A percentile compares a stretch with the other conserved stretches of the same genome.
Conservation (phyloP, 2,113 vertebrate genomes). For the Aramus guarauna region DNA sequence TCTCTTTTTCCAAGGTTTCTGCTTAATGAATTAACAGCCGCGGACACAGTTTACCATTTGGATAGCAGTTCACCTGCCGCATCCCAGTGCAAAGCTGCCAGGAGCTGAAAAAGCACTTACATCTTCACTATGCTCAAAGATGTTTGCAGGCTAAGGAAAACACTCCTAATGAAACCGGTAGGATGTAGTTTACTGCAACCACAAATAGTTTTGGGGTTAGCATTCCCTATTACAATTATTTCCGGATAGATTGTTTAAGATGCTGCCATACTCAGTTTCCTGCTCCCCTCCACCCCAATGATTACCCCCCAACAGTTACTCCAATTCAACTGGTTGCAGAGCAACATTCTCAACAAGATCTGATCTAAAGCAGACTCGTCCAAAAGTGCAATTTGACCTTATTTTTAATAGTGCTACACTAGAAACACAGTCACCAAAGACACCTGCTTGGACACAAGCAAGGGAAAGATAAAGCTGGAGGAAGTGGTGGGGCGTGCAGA, state of each 20-base stretch:
- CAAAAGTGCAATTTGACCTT: background rate
- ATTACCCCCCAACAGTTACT: background rate
- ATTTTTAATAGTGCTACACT: rapidly evolving
- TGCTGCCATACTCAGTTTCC: background rate
- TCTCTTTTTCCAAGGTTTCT: background rate
- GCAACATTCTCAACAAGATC: background rate
- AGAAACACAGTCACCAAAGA: background rate
- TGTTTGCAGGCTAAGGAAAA: background rate
- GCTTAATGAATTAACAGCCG: rapidly evolving
- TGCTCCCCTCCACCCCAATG: background rate
- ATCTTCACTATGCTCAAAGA: background rate
- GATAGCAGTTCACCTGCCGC: background rate
- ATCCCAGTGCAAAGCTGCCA: background rate
- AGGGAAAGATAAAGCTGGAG: background rate
- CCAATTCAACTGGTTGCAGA: background rate
- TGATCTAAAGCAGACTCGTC: rapidly evolving
- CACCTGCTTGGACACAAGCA: background rate
- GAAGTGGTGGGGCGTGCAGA: rapidly evolving
- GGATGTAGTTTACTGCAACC: background rate
- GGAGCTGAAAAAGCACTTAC: background rate
- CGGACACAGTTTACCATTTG: background rate
- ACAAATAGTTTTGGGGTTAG: background rate
- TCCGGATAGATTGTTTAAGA: background rate
- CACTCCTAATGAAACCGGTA: background rate
- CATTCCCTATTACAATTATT: rapidly evolving